A percentile compares a stretch with the other conserved stretches of the same genome.
Conservation (phyloP, 2,113 vertebrate genomes). For the Ariopsis seemanni region DNA sequence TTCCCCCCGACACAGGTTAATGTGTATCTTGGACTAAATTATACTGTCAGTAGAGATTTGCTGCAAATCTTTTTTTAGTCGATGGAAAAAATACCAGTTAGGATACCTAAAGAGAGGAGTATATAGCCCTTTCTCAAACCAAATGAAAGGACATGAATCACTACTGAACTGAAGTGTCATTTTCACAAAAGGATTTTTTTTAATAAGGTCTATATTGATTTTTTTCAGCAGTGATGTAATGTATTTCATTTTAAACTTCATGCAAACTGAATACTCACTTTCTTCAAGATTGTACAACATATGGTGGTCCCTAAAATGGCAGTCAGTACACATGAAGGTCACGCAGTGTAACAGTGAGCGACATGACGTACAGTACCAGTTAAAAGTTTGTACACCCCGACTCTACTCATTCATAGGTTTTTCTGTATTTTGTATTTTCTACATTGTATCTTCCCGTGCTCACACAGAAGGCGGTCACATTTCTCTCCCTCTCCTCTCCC, state of each 20-base stretch:
- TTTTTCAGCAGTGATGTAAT: neutral
- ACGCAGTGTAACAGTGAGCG: neutral
- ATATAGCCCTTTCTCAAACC: neutral
- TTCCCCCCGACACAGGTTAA: slow-evolving; percentile 17
- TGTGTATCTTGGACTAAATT: slow-evolving; percentile 26
- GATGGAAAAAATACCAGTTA: neutral
- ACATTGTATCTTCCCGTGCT: too few species aligned
- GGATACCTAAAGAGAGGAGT: neutral
- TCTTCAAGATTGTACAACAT: neutral
- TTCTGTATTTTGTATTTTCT: too few species aligned
- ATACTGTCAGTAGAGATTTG: slow-evolving; percentile 9
- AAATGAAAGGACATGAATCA: neutral
- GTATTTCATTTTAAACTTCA: neutral
- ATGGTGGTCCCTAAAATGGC: neutral
- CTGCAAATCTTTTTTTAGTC: slow-evolving; percentile 10
- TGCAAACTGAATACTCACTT: neutral
- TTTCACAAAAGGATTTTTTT: neutral
- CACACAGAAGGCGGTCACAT: too few species aligned
- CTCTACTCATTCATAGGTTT: too few species aligned
- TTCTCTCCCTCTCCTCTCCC: too few species aligned
- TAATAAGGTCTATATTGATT: neutral
- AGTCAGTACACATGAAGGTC: neutral
- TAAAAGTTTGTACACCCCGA: too few species aligned
- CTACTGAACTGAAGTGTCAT: neutral
- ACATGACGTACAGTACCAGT: neutral